Percentiles rank a stretch among this genome's conserved stretches.
phyloP scores from a whole-genome alignment of 2,113 vertebrate genomes.

The Amphilophus citrinellus region DNA sequence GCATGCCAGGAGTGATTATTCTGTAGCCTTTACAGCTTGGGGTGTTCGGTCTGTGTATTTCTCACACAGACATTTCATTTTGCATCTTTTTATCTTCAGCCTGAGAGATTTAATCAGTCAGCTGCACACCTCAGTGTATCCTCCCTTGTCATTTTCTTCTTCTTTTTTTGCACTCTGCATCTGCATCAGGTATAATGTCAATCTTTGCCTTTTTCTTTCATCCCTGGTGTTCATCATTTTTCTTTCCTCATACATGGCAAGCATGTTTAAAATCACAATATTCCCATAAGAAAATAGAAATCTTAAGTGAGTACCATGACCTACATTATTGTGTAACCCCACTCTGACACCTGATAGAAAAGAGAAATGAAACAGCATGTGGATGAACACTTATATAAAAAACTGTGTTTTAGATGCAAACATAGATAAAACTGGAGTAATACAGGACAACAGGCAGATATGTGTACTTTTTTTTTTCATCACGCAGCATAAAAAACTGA shows the following conservation, averaged over 20 bases:
- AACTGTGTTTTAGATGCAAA: not conserved
- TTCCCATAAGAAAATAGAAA: not conserved
- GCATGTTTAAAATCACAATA: not conserved
- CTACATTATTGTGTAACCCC: conserved; percentile 50
- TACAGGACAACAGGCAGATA: not conserved
- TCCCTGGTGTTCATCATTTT: not conserved
- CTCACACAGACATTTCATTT: conserved; percentile 4
- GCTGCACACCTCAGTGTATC: conserved; percentile 9
- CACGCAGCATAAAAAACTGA: not conserved
- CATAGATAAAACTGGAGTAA: not conserved
- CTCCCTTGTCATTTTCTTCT: not conserved
- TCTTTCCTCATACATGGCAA: not conserved
- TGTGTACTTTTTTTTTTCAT: too few species aligned
- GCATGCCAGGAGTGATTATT: conserved; percentile 1
- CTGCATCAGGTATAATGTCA: conserved; percentile 23
- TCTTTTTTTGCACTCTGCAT: not conserved
- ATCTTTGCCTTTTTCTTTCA: conserved; percentile 16
- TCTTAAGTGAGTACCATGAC: conserved; percentile 19
- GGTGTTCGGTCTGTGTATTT: not conserved
- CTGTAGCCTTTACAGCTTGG: not conserved
- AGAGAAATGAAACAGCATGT: not conserved
- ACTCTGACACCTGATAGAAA: not conserved
- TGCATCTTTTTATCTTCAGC: conserved; percentile 10
- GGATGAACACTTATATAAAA: not conserved
- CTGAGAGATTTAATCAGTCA: conserved; percentile 24